Evolutionary conservation across 2,888 invertebrate species (phyloP), one percentile per base, ranked within the genome.

Genomic region (Junonia oenone): DNA sequence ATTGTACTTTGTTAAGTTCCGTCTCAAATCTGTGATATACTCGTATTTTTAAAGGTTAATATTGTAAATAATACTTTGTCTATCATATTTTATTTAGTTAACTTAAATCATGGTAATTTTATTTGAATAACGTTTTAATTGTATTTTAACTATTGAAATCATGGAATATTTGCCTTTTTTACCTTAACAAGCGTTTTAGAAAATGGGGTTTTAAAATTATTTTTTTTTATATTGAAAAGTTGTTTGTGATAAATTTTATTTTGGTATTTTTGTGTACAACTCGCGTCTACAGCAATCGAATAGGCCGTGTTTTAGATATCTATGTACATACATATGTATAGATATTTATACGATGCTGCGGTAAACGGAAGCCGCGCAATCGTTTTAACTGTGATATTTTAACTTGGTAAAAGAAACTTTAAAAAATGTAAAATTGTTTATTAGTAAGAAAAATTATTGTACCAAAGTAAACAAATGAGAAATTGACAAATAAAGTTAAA

Each of bases 401-500:
- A 69, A 72, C 69, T 67, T n/a, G 63, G 67, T 40, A 60, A 55
- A 46, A 59, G 61, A 57, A 79, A 75, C 73, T 69, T 65, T 77
- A 81, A 86, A 85, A 88, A 85, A 78, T 73, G 81, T 68, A 81
- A 82, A 88, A 87, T 78, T 74, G 56, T 68, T 73, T 73, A 75
- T 74, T 75, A 73, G 65, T 64, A 22, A 71, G 76, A 77, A 84
- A 87, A 88, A 87, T 83, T 82, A 85, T 75, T 75, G 86, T 88
- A 83, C 75, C 69, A 71, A 69, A 76, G 63, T 66, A 73, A 75
- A 76, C 75, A 68, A 73, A 75, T 68, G 74, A 76, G 75, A 85
- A 86, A 84, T 82, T 80, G 64, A 81, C 80, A 84, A 87, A 85
- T 86, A 87, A 81, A 86, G 82, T 76, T 84, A 76, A 84, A 64